Conservation (phyloP, 1,140 invertebrate genomes). For the Euborellia annulipes region DNA sequence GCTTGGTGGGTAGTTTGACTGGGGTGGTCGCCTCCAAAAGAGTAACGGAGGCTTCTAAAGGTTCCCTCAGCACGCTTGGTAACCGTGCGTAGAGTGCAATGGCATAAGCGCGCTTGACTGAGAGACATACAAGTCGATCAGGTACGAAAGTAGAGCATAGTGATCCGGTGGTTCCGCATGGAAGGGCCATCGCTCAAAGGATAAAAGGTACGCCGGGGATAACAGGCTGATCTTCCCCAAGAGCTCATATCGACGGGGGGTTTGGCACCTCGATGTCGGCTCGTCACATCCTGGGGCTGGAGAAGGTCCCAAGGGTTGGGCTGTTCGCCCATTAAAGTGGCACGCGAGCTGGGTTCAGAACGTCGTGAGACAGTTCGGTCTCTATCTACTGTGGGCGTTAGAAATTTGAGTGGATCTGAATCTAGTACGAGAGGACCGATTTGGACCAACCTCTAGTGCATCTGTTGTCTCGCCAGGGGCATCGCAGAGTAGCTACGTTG, state of each 20-base stretch:
- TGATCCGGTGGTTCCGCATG: slow-evolving; percentile 13
- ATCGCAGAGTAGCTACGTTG: slow-evolving; percentile 24
- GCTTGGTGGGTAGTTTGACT: slow-evolving; percentile 17
- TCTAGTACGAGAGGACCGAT: slow-evolving; percentile 17
- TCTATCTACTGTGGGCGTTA: slow-evolving; percentile 10
- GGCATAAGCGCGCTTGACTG: slow-evolving; percentile 13
- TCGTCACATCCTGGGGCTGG: slow-evolving; percentile 14
- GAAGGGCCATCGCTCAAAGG: slow-evolving; percentile 14
- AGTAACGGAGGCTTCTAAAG: slow-evolving; percentile 14
- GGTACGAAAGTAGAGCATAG: slow-evolving; percentile 13
- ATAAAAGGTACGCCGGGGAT: slow-evolving; percentile 15
- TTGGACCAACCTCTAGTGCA: slow-evolving; percentile 21
- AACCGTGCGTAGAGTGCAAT: slow-evolving; percentile 12
- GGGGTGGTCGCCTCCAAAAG: slow-evolving; percentile 16
- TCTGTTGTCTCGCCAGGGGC: slow-evolving; percentile 23
- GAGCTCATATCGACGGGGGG: slow-evolving; percentile 12
- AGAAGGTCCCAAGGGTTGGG: slow-evolving; percentile 17
- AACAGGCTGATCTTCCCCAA: slow-evolving; percentile 12
- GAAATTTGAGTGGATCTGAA: slow-evolving; percentile 13
- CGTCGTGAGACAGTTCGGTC: no score
- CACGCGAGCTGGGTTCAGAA: slow-evolving; percentile 16
- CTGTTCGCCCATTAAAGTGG: slow-evolving; percentile 18
- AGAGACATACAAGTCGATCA: slow-evolving; percentile 13
- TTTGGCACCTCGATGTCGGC: slow-evolving; percentile 14
- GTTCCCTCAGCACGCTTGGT: slow-evolving; percentile 10